Evolutionary conservation across 2,113 vertebrate species (phyloP).

Genomic region (Theristicus caerulescens): DNA sequence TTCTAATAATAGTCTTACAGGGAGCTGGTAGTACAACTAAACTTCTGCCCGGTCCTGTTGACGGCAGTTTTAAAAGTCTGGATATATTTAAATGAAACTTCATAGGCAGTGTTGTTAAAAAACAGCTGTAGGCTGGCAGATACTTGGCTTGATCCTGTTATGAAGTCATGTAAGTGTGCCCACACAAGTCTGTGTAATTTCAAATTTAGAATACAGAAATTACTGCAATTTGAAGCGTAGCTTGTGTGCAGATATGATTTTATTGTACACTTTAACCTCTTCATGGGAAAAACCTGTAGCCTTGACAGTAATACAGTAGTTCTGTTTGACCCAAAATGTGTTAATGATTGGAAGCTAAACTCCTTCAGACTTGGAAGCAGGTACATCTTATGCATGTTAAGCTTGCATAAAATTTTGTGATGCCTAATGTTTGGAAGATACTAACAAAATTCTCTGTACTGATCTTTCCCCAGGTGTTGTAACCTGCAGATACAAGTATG

Average conservation of each 20-base stretch:
- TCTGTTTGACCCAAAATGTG: neutral
- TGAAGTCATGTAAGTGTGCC: neutral
- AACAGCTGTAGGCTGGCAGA: neutral
- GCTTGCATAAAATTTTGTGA: neutral
- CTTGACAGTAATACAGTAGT: neutral
- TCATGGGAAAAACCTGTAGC: neutral
- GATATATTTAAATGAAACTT: neutral
- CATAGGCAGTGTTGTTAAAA: neutral
- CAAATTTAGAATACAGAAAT: neutral
- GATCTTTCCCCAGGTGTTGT: constrained; percentile 23
- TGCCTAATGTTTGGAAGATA: neutral
- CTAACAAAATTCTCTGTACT: neutral
- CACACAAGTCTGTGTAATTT: neutral
- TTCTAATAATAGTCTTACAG: neutral
- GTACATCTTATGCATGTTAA: neutral
- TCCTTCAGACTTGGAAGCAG: neutral
- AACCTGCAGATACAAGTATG: neutral
- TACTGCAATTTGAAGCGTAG: neutral
- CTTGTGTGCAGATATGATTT: neutral
- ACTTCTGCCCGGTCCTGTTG: neutral
- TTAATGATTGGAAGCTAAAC: neutral
- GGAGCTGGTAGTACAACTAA: neutral
- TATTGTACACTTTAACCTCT: neutral
- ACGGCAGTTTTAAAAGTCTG: neutral
- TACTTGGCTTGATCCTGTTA: neutral